Evolutionary conservation across 2,113 vertebrate species (phyloP).

Genomic region (Polypterus bichir): DNA sequence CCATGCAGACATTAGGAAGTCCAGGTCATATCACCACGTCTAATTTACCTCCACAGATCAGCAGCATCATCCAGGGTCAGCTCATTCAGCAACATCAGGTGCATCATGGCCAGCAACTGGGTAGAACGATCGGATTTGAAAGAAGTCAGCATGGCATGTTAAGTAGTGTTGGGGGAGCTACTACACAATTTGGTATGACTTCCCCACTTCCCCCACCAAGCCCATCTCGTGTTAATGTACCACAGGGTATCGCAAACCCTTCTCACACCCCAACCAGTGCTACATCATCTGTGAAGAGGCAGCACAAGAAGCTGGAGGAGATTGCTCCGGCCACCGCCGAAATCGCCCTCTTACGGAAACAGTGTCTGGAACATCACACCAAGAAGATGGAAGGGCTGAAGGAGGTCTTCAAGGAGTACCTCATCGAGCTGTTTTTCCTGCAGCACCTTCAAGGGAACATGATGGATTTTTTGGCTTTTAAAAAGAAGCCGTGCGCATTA

Average conservation of each 20-base stretch:
- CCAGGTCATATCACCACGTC: constrained; percentile 75
- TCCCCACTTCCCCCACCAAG: constrained; percentile 72
- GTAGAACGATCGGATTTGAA: constrained; percentile 60
- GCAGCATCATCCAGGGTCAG: constrained; percentile 82
- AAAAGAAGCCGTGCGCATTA: constrained; percentile 84
- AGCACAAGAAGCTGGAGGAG: constrained; percentile 76
- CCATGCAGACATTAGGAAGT: constrained; percentile 58
- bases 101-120: constrained; percentile 43
- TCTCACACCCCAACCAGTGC: constrained; percentile 51
- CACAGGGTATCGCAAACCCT: constrained; percentile 62
- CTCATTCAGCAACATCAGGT: constrained; percentile 58
- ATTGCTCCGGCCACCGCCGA: constrained; percentile 80
- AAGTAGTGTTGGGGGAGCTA: constrained; percentile 52
- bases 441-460: constrained; percentile 96
- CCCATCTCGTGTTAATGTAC: constrained; percentile 61
- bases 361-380: constrained; percentile 80
- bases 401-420: constrained; percentile 81
- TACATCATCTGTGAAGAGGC: constrained; percentile 56
- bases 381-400: constrained; percentile 77
- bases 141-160: constrained; percentile 58
- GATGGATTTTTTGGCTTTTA: constrained; percentile 95
- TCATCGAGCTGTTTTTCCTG: constrained; percentile 91
- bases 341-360: constrained; percentile 77
- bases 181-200: constrained; percentile 62
- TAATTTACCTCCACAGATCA: constrained; percentile 77